phyloP scores from a whole-genome alignment of 2,797 vertebrate genomes.

The Gallinago stenura region DNA sequence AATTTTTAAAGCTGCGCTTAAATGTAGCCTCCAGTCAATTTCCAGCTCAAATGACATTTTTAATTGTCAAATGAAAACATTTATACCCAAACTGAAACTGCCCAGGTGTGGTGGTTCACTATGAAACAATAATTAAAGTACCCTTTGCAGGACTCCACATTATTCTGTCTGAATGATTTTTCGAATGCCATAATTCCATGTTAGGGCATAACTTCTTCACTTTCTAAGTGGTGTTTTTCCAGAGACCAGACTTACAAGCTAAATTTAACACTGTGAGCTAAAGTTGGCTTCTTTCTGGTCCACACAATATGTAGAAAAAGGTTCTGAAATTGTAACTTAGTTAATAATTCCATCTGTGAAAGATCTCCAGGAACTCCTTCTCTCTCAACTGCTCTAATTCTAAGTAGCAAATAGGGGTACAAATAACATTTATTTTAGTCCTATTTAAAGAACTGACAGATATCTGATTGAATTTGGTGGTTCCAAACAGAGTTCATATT shows the following conservation, averaged over 20 bases:
- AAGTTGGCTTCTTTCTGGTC: not conserved
- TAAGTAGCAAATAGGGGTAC: not conserved
- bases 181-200: not conserved
- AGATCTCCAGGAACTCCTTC: not conserved
- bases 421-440: not conserved
- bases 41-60: conserved; percentile 6
- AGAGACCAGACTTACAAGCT: not conserved
- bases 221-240: not conserved
- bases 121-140: not conserved
- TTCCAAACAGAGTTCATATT: not conserved
- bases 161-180: not conserved
- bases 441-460: not conserved
- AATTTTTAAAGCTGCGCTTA: not conserved
- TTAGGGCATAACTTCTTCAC: not conserved
- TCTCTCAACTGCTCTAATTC: not conserved
- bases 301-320: not conserved
- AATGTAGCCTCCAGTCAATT: not conserved
- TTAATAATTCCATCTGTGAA: not conserved
- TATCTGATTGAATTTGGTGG: not conserved
- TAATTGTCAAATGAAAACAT: not conserved
- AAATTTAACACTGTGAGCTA: not conserved
- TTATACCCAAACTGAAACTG: not conserved
- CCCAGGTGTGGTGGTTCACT: not conserved
- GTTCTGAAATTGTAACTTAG: not conserved
- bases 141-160: not conserved